Base-by-base conservation (phyloP, 92 coral and sea anemone species). In the Parazoanthus swiftii region DNA sequence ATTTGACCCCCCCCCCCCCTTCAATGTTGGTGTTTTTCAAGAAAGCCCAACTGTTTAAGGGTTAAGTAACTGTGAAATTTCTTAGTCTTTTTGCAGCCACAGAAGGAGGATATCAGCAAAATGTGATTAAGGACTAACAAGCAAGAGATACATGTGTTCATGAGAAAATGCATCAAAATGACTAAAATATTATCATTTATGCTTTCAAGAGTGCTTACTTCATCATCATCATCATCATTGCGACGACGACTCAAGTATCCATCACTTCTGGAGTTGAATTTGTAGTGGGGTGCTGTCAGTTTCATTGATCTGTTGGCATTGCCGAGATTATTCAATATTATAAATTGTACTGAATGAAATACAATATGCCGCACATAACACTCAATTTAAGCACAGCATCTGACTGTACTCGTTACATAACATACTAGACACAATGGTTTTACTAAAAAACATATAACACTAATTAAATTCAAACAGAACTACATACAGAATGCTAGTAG, bases 211-310 rank as follows among this genome's bases (percentile, higher is more conserved):
- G 20, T 4, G 10, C 80, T 76, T 37, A 42, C 54, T 70, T 56
- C 89, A 80, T 94, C 94, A 81, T 91, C 89, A 13, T 93, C 93
- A 13, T 93, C 93, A 90, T 93, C 94, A 85, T 94, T 88, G 75
- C 46, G 67, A 75, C 91, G 89, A 14, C 93, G 91, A 66, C 92
- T 88, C 37, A 94, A 91, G 88, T 89, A 88, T 21, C 98, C 98
- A 93, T 94, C 98, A 91, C 98, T 94, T 86, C 92, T 93, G 29
- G 98, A 94, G 50, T 80, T 89, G 87, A 86, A 85, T 79, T 93
- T 93, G 88, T 94, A 94, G 74, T 91, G 91, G 33, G 92, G 90
- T 20, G 93, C 91, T 2, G 91, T 88, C 85, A 93, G 82, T 71
- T 91, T 90, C 95, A 91, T 91, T 46, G 88, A 74, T 76, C 94